Evolutionary conservation across 37 sponge, comb jelly and placozoan species (phyloP), one percentile per base, ranked within the genome.

Genomic region (Chondrosia reniformis): DNA sequence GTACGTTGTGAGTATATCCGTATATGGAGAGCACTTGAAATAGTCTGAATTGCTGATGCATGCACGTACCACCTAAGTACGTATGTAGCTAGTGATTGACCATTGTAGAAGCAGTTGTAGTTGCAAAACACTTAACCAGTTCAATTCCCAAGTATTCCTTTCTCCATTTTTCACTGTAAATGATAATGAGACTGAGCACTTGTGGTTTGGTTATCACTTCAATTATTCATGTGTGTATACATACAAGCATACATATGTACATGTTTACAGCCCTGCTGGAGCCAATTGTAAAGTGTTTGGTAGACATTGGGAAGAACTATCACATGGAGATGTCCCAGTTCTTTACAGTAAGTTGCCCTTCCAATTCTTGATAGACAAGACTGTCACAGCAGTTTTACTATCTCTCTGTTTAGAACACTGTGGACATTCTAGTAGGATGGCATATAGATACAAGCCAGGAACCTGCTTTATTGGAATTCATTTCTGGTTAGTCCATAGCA

Each of bases 341-440:
- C 71, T 90, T 90, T 80, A 82, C 85, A 71, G 91, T 90, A 49
- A 12, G 63, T 25, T 13, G 9, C n/a, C 22, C 61, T 13, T 13
- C 28, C 61, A 59, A 30, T 59, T 30, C 7, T 13, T 19, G n/a
- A 6, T 59, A 7, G 22, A 59, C 8, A 25, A 6, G n/a, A n/a
- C n/a, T n/a, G n/a, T n/a, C n/a, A n/a, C n/a, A n/a, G n/a, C n/a
- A n/a, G n/a, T n/a, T n/a, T 2, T 41, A 17, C 15, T 31, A 19
- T 21, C 66, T 27, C 15, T 45, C 21, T 43, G n/a, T 38, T 15
- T 33, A 81, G 93, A 84, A 88, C 46, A 81, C 74, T 19, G 89
- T 93, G 24, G 95, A 95, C 78, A 83, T 95, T 58, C 86, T 95
- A 38, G 86, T 95, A 19, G 95, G 95, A 21, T 95, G 95, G 95